Evolutionary conservation across 1,140 invertebrate genomes (phyloP).

Genomic region (Saxidomus purpurata): DNA sequence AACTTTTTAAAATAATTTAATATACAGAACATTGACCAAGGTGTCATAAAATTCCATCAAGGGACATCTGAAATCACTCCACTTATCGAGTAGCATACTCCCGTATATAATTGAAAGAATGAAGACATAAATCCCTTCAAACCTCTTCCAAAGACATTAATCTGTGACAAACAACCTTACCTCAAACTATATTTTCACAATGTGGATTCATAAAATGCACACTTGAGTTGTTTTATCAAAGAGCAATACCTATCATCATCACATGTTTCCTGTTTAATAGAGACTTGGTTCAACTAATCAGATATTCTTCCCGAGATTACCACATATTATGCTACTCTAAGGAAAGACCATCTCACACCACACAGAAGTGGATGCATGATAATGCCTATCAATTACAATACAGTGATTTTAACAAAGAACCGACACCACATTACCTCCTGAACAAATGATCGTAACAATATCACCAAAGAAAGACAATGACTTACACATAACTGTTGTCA

Average conservation of each 20-base stretch:
- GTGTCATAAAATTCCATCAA: too few relatives aligned
- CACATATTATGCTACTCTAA: not conserved
- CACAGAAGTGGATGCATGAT: not conserved
- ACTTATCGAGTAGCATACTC: too few relatives aligned
- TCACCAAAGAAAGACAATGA: too few relatives aligned
- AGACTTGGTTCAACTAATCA: not conserved
- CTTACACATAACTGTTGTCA: not conserved
- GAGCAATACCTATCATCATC: not conserved
- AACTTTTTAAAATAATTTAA: too few relatives aligned
- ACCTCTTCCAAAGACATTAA: not conserved
- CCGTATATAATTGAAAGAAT: slow-evolving; percentile 41
- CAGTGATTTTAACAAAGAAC: not conserved
- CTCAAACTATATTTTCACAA: slow-evolving; percentile 19
- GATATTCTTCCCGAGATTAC: not conserved
- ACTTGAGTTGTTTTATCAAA: not conserved
- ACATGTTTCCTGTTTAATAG: not conserved
- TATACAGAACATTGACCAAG: too few relatives aligned
- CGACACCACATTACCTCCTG: too few relatives aligned
- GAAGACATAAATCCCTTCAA: not conserved
- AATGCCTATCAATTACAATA: slow-evolving; percentile 9
- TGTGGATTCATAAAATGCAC: slow-evolving; percentile 26
- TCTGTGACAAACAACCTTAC: not conserved
- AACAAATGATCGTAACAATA: too few relatives aligned
- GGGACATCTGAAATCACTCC: too few relatives aligned
- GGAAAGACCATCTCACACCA: not conserved